Conservation (phyloP, 2,797 vertebrate genomes). For the Pogoniulus pusillus region DNA sequence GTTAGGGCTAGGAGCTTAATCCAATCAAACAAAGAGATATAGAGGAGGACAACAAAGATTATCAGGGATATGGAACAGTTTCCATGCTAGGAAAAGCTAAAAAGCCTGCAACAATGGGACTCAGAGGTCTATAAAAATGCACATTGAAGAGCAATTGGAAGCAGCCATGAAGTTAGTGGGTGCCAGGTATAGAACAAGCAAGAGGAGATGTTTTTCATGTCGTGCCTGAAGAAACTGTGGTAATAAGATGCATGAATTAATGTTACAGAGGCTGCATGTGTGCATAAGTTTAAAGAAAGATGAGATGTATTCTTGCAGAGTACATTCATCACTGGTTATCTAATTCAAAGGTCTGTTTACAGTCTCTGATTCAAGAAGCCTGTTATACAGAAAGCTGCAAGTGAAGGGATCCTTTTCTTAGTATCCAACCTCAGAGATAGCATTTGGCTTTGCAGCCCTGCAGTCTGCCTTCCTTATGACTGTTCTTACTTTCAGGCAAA, state of each 20-base stretch:
- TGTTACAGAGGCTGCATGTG: neutral
- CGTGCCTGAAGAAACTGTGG: neutral
- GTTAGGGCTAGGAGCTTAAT: neutral
- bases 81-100: neutral
- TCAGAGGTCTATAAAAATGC: neutral
- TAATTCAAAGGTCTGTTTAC: neutral
- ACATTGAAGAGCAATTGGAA: neutral
- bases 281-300: neutral
- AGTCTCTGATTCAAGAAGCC: neutral
- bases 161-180: neutral
- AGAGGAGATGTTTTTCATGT: neutral
- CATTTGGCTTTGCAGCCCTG: neutral
- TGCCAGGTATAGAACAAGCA: neutral
- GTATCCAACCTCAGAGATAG: neutral
- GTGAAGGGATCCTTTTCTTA: neutral
- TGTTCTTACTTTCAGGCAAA: neutral
- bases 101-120: rapidly evolving
- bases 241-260: conserved; percentile 1
- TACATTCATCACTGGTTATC: neutral
- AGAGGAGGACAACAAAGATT: neutral
- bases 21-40: neutral
- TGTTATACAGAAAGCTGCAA: neutral
- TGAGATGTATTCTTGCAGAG: neutral
- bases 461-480: neutral
- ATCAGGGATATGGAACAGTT: neutral